phyloP scores from a whole-genome alignment of 2,113 vertebrate species.

The Oophaga pumilio region DNA sequence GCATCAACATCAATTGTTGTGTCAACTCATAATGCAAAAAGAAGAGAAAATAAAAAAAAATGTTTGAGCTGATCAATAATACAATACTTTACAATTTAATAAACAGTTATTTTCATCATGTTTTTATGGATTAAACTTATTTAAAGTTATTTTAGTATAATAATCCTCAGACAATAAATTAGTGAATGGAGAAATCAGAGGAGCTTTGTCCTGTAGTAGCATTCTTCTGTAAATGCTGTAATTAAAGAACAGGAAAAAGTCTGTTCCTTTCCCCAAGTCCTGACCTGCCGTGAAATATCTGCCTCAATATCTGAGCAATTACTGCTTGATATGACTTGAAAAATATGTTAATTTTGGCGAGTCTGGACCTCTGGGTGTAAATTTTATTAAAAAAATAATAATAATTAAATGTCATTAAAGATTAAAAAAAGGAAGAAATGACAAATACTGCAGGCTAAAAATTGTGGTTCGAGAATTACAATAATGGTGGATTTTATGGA shows the following conservation, averaged over 20 bases:
- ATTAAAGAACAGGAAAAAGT: conserved; percentile 45
- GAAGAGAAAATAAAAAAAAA: background rate
- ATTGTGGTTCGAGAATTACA: no score
- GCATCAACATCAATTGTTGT: no score
- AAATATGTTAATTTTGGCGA: conserved; percentile 24
- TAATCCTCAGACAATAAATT: background rate
- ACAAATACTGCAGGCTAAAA: background rate
- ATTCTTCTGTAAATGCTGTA: conserved; percentile 48
- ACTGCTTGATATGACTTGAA: conserved; percentile 44
- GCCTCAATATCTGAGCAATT: conserved; percentile 1
- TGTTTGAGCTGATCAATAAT: background rate
- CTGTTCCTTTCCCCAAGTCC: conserved; percentile 9
- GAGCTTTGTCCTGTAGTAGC: conserved; percentile 23
- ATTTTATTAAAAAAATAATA: background rate
- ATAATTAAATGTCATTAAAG: background rate
- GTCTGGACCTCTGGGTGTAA: background rate
- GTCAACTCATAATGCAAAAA: no score
- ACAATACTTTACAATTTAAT: background rate
- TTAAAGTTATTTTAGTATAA: background rate
- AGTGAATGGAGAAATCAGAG: conserved; percentile 22
- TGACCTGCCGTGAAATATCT: conserved; percentile 30
- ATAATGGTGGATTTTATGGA: background rate
- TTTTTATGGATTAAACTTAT: background rate
- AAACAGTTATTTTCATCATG: background rate
- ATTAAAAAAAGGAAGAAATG: background rate